Conservation (phyloP, 2,113 vertebrate species). For the Rhegmatorhina hoffmannsi region DNA sequence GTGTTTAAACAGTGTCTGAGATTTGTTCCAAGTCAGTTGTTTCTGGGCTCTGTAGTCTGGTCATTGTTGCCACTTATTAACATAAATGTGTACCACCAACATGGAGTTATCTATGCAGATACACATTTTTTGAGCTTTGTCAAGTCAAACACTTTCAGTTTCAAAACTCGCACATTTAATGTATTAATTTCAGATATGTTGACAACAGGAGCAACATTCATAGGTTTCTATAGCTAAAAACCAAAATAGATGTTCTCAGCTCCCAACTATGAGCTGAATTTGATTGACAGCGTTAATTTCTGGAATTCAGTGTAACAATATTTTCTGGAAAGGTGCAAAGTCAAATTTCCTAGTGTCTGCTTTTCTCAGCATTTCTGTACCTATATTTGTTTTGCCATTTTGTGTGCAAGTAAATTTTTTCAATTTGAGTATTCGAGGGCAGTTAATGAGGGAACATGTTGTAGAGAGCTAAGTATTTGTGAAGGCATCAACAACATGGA, state of each 20-base stretch:
- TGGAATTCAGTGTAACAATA: neutral
- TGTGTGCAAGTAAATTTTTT: neutral
- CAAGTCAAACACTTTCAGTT: neutral
- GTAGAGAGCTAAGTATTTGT: neutral
- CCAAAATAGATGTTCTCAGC: neutral
- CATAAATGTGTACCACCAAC: accelerated
- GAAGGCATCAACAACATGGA: neutral
- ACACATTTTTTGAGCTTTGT: neutral
- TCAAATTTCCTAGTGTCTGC: neutral
- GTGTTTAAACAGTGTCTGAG: neutral
- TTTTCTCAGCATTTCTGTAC: neutral
- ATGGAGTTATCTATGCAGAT: neutral
- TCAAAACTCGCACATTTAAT: neutral
- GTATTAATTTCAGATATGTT: neutral
- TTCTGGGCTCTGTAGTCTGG: neutral
- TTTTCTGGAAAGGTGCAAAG: neutral
- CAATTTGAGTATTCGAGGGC: neutral
- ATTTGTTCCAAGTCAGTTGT: neutral
- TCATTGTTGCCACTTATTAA: neutral
- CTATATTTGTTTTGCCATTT: neutral
- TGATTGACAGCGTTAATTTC: neutral
- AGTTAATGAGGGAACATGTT: neutral
- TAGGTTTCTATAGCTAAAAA: neutral
- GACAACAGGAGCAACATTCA: neutral
- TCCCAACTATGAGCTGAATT: neutral